phyloP scores from a whole-genome alignment of 2,113 vertebrate genomes.

The Crotalus horridus region DNA sequence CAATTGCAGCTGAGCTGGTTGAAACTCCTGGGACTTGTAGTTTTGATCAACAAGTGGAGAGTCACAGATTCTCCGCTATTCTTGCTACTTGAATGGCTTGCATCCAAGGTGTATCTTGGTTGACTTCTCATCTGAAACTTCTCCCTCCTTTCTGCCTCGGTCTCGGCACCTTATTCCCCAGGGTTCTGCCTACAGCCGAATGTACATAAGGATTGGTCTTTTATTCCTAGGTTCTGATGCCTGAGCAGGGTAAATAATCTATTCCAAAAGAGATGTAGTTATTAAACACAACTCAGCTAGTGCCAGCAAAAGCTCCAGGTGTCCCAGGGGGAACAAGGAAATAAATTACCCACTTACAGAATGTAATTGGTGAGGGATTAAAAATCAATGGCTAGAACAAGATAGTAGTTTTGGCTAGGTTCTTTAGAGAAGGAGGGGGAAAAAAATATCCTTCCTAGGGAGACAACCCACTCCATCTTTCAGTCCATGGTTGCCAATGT shows the following conservation, averaged over 20 bases:
- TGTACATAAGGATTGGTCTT: neutral
- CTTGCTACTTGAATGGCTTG: neutral
- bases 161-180: neutral
- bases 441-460: rapidly evolving
- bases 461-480: too few species aligned
- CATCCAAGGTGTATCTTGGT: neutral
- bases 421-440: neutral
- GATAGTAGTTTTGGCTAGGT: neutral
- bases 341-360: conserved; percentile 50
- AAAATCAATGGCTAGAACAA: conserved; percentile 44
- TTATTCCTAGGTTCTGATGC: neutral
- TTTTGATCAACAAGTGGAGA: neutral
- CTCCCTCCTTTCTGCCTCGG: neutral
- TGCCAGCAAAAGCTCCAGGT: neutral
- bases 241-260: rapidly evolving
- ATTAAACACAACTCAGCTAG: neutral
- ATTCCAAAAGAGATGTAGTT: neutral
- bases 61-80: neutral
- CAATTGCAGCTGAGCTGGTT: neutral
- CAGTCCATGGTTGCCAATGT: neutral
- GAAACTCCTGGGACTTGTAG: neutral
- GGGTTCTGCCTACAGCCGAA: neutral
- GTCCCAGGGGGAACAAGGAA: conserved; percentile 6
- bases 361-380: conserved; percentile 48
- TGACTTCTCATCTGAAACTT: neutral